Base-by-base conservation (phyloP, 2,113 vertebrate genomes). In the Papio anubis region DNA sequence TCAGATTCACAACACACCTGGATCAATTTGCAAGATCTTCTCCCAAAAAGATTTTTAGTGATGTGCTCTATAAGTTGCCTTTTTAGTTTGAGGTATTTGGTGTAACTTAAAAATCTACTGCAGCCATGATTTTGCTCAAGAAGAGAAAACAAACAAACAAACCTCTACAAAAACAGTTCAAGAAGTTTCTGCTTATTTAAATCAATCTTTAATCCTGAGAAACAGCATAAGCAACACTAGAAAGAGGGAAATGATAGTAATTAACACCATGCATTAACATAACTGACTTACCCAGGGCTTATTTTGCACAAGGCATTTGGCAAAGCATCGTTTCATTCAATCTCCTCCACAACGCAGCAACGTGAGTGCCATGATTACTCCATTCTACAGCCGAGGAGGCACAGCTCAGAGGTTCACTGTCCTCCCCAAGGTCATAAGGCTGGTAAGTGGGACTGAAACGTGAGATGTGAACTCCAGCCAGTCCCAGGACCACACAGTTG, bases 391-490 rank as follows among this genome's bases (percentile, higher is more conserved):
- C n/a, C 1, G 3, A 78, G 50, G 52, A 75, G 20, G 25, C 14
- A 27, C 2, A 4, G 9, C 6, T 30, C 23, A 13, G 7, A 35
- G 43, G 48, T 18, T 30, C 23, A 27, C 40, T 13, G 27, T 43
- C 70, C 12, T 84, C 32, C 70, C 40, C 23, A 1, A 8, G 21
- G 55, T 32, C 11, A 11, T 0, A 32, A 3, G 38, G 12, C 20
- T n/a, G 30, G 35, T 10, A 64, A 35, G 21, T 12, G 3, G 43
- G 40, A 17, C 59, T 48, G 68, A 23, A 40, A 14, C 4, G 14
- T 52, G 30, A 4, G 35, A 59, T 0, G 0, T 3, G 11, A 6
- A 20, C 16, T 1, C 21, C 1, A 1, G 43, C 23, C 3, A 68
- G 30, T 11, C 18, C 25, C 50, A 87, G 43, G 55, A 50, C 30